Conservation (phyloP, 2,888 invertebrate genomes). For the Anaspis maculata region DNA sequence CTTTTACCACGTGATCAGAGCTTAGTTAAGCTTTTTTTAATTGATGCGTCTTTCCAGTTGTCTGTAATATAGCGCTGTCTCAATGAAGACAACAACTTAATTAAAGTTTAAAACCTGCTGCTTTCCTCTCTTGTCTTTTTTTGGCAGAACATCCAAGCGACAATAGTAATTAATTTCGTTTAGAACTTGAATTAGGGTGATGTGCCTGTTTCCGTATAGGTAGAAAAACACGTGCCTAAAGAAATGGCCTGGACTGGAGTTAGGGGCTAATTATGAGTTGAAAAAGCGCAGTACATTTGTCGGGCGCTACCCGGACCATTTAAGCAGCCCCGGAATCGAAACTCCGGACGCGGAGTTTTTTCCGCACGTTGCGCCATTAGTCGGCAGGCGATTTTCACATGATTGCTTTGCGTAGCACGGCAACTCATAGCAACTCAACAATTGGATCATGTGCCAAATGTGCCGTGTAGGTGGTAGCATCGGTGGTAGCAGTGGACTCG, state of each 20-base stretch:
- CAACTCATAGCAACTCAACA: slow-evolving; percentile 20
- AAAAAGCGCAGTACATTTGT: slow-evolving; percentile 19
- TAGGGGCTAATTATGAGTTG: slow-evolving; percentile 15
- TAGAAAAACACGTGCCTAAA: neutral
- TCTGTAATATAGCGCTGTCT: no score
- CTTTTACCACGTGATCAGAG: no score
- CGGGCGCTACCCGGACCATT: slow-evolving; percentile 13
- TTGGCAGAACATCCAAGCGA: no score
- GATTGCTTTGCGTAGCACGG: slow-evolving; percentile 22
- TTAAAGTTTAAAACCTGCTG: no score
- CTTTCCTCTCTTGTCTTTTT: no score
- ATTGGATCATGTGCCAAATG: slow-evolving; percentile 23
- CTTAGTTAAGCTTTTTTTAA: no score
- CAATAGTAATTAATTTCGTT: no score
- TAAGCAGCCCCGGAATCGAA: slow-evolving; percentile 11
- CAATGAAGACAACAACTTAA: no score
- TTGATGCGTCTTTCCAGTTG: no score
- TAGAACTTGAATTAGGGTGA: no score
- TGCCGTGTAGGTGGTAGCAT: slow-evolving; percentile 2
- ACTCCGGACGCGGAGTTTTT: slow-evolving; percentile 15
- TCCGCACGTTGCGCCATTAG: slow-evolving; percentile 16
- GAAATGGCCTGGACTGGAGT: neutral
- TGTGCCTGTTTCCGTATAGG: no score
- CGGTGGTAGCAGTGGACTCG: no score
- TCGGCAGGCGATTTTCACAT: slow-evolving; percentile 17